phyloP scores from a whole-genome alignment of 2,113 vertebrate genomes.

The Sylvia atricapilla region DNA sequence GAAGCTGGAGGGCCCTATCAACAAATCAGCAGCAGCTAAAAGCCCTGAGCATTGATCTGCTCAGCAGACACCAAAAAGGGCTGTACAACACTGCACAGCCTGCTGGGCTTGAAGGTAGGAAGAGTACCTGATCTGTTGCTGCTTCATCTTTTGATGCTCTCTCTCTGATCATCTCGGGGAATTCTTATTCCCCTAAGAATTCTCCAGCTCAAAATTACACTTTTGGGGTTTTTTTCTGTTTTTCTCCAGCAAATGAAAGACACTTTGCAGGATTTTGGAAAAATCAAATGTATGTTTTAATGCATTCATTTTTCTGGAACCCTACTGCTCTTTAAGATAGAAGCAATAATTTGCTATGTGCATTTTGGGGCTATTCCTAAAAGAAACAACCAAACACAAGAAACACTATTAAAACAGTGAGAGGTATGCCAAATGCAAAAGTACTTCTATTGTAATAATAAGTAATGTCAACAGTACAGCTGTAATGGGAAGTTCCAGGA shows the following conservation, averaged over 20 bases:
- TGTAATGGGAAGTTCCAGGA: slow-evolving; percentile 37
- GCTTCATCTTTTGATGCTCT: background rate
- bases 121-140: background rate
- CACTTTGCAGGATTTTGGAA: background rate
- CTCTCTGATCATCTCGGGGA: background rate
- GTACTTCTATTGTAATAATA: background rate
- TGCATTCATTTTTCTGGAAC: background rate
- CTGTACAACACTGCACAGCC: background rate
- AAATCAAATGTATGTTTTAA: background rate
- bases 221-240: background rate
- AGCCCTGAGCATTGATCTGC: background rate
- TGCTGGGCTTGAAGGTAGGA: background rate
- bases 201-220: background rate
- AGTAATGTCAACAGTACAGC: slow-evolving; percentile 12
- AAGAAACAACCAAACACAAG: background rate
- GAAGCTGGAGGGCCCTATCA: background rate
- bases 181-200: background rate
- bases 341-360: background rate
- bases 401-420: background rate
- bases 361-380: background rate
- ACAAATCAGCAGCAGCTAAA: background rate
- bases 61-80: background rate
- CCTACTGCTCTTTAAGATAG: background rate
- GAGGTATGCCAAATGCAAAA: background rate
- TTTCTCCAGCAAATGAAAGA: background rate